Evolutionary conservation across 2,888 invertebrate species (phyloP).

Genomic region (Drosophila lacicola): DNA sequence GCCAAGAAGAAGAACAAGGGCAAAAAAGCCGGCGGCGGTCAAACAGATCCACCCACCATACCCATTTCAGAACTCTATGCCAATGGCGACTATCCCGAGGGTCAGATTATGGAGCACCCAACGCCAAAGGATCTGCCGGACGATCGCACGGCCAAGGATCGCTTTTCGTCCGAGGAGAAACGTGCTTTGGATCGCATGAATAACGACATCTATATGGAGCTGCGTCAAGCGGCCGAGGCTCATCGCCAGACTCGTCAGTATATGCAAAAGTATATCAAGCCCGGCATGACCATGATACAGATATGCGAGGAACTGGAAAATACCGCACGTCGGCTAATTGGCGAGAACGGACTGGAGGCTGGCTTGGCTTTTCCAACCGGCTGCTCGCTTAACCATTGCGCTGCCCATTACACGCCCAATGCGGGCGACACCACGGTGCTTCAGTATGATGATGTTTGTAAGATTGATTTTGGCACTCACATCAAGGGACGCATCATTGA

Average conservation of each 20-base stretch:
- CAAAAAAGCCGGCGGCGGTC: slow-evolving; percentile 84
- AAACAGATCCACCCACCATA: slow-evolving; percentile 94
- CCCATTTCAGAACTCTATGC: slow-evolving; percentile 94
- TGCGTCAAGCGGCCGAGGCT: slow-evolving; percentile 98
- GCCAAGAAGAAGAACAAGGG: slow-evolving; percentile 86
- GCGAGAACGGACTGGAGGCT: slow-evolving; percentile 97
- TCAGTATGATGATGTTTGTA: slow-evolving; percentile 98
- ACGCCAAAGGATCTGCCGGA: slow-evolving; percentile 88
- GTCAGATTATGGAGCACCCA: slow-evolving; percentile 94
- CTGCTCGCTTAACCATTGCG: slow-evolving; percentile 99
- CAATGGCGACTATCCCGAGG: slow-evolving; percentile 94
- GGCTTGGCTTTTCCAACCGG: slow-evolving; percentile 98
- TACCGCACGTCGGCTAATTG: slow-evolving; percentile 95
- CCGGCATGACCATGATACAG: slow-evolving; percentile 99
- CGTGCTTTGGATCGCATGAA: slow-evolving; percentile 95
- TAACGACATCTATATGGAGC: slow-evolving; percentile 93
- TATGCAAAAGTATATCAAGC: slow-evolving; percentile 97
- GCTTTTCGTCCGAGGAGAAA: slow-evolving; percentile 94
- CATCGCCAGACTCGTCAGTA: slow-evolving; percentile 92
- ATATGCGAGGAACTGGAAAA: slow-evolving; percentile 98
- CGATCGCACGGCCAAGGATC: slow-evolving; percentile 93
- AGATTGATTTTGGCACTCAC: slow-evolving; percentile 99
- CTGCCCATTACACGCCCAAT: slow-evolving; percentile 99
- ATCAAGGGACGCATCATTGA: slow-evolving; percentile 99
- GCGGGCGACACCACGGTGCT: slow-evolving; percentile 98